Evolutionary conservation across 2,797 vertebrate genomes (phyloP), one percentile per base, ranked within the genome.

Genomic region (Sebastes oblongus): DNA sequence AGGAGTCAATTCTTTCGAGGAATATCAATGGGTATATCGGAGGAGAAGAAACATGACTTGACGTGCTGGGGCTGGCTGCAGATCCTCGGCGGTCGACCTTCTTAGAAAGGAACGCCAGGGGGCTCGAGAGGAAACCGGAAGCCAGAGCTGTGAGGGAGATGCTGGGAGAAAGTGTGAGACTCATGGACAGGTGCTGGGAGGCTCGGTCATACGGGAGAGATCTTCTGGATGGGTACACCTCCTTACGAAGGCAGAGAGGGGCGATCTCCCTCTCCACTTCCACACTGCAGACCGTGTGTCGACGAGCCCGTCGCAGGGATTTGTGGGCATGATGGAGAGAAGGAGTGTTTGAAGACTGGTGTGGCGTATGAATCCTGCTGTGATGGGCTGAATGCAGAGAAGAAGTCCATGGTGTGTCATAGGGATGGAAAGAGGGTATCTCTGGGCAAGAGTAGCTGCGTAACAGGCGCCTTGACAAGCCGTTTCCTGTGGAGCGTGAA

Each of bases 401-500:
- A 2, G 86, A 56, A 12, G 39, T 69, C 88, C 86, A 89, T 22
- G 78, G 29, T 0, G 72, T 4, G 36, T 94, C 93, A 0, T 74
- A 77, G 24, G 62, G 72, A 13, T n/a, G 59, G 27, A 95, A 69
- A 3, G 81, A 91, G 7, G 91, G 91, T 62, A 98, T 95, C 81
- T 97, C 96, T 4, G 97, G 97, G 66, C 97, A 98, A 50, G 97
- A 98, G 87, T 94, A 90, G 88, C 97, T 97, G 73, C 97, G 96
- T 67, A 93, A 80, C 70, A 98, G 90, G 54, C 87, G 80, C 13
- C 82, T 88, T 1, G 91, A 92, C 8, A 66, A 16, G 46, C 77
- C 7, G 8, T 61, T 78, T 81, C 78, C 82, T 30, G 85, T 64
- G 0, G 79, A 52, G 34, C 1, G 5, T 0, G 36, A 14, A 4